Evolutionary conservation across 2,113 vertebrate species (phyloP).

Genomic region (Nycticebus coucang): DNA sequence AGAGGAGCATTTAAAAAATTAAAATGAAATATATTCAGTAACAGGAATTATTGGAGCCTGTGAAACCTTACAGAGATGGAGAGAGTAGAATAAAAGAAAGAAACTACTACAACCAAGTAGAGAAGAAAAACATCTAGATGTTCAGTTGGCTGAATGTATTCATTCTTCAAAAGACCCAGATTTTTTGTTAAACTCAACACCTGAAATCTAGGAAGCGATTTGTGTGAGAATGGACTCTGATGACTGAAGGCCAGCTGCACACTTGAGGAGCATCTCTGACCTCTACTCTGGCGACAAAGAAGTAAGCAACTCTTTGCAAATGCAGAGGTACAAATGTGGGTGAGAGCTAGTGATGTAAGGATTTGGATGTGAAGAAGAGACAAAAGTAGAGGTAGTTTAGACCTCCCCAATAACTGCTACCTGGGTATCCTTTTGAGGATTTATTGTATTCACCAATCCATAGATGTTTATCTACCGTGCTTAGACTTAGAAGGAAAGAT

Average conservation of each 20-base stretch:
- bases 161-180: background rate
- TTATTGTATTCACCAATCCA: background rate
- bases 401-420: background rate
- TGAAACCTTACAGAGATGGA: background rate
- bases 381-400: background rate
- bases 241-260: background rate
- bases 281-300: background rate
- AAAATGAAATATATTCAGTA: conserved; percentile 74
- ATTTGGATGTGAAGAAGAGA: background rate
- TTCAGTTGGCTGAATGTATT: background rate
- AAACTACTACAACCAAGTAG: background rate
- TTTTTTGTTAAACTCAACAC: background rate
- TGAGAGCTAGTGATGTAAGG: background rate
- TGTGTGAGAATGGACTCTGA: background rate
- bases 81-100: background rate
- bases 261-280: background rate
- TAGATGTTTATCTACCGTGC: background rate
- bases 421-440: background rate
- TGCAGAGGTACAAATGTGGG: background rate
- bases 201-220: background rate
- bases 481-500: background rate
- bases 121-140: background rate
- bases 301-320: background rate
- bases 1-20: conserved; percentile 73
- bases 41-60: conserved; percentile 55